phyloP scores from a whole-genome alignment of 2,797 vertebrate species.

The Pseudochromis fuscus region DNA sequence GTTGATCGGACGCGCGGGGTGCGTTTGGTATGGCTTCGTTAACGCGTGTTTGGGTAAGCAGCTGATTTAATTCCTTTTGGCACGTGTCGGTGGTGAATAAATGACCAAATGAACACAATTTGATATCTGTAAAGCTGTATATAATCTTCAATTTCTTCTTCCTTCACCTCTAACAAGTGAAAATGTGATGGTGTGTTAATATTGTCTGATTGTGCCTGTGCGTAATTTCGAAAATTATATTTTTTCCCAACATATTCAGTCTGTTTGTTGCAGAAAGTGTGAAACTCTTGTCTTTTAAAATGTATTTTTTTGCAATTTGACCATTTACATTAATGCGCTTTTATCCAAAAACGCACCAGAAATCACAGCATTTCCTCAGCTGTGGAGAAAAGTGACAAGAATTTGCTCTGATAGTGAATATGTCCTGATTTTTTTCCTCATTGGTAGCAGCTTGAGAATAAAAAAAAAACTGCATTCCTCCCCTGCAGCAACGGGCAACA shows the following conservation, averaged over 20 bases:
- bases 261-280: not conserved
- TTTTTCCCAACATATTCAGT: not conserved
- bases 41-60: constrained; percentile 87
- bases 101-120: not conserved
- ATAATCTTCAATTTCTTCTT: not conserved
- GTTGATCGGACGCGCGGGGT: constrained; percentile 86
- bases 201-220: too few relatives aligned
- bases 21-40: constrained; percentile 89
- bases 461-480: not conserved
- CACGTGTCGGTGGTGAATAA: not conserved
- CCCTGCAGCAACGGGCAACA: not conserved
- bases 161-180: not conserved
- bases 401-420: not conserved
- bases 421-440: not conserved
- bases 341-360: not conserved
- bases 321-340: not conserved
- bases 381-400: not conserved
- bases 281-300: not conserved
- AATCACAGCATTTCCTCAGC: not conserved
- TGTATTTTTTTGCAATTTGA: not conserved
- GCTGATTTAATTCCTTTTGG: not conserved
- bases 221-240: too few relatives aligned
- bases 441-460: not conserved
- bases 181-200: not conserved
- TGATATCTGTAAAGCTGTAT: not conserved